Percentiles rank a stretch among this genome's conserved stretches.
Conservation (phyloP, 2,888 invertebrate genomes). For the Digitonthophagus gazella region DNA sequence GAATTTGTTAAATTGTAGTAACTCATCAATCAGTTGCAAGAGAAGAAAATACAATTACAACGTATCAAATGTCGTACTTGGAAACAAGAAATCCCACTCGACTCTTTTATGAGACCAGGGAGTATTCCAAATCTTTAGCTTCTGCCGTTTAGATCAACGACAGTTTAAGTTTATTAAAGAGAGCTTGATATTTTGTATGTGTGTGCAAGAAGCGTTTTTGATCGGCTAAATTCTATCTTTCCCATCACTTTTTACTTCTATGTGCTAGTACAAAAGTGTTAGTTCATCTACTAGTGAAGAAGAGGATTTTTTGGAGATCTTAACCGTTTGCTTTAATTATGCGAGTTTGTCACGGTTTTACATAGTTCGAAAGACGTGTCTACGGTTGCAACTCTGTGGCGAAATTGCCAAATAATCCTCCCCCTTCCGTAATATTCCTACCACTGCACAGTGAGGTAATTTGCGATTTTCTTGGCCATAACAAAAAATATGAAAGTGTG, state of each 20-base stretch:
- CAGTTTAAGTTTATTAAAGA: conserved; percentile 25
- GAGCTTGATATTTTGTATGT: conserved; percentile 26
- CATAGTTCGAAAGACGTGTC: conserved; percentile 41
- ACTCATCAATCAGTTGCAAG: too few species aligned
- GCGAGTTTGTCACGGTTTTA: conserved; percentile 43
- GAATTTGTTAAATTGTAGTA: too few species aligned
- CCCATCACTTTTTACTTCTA: conserved; percentile 38
- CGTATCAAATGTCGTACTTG: too few species aligned
- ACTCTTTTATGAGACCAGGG: too few species aligned
- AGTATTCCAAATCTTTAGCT: too few species aligned
- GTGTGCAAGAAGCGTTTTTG: conserved; percentile 13
- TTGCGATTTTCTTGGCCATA: too few species aligned
- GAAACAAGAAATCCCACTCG: too few species aligned
- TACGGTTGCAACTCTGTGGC: conserved; percentile 40
- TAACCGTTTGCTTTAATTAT: conserved; percentile 25
- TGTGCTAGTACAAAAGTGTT: conserved; percentile 37
- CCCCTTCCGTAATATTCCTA: too few species aligned
- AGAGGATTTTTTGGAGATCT: conserved; percentile 17
- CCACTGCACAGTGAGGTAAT: too few species aligned
- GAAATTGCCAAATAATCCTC: neutral
- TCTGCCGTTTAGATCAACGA: too few species aligned
- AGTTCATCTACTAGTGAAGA: conserved; percentile 25
- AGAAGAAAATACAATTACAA: too few species aligned
- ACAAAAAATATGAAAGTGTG: too few species aligned
- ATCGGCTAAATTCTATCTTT: neutral